Conservation (phyloP, 2,797 vertebrate genomes). For the Cossypha polioptera region DNA sequence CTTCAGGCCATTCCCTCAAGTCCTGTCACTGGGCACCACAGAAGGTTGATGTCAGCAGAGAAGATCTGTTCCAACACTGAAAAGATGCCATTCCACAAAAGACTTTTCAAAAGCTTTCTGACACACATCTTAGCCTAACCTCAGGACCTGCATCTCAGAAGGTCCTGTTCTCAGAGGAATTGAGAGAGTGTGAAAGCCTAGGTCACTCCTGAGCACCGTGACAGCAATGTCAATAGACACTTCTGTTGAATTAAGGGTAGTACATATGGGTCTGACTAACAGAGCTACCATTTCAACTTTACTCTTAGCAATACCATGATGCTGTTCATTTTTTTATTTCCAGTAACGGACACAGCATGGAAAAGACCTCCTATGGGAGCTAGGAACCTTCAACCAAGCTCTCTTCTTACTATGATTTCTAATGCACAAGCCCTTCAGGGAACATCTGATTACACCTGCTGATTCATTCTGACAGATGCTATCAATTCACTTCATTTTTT, state of each 20-base stretch:
- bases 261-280: background rate
- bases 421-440: background rate
- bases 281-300: background rate
- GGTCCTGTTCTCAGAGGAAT: background rate
- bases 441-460: background rate
- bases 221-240: background rate
- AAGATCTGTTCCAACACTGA: background rate
- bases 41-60: background rate
- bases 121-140: background rate
- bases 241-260: background rate
- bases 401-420: background rate
- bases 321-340: background rate
- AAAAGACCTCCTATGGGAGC: background rate
- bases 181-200: background rate
- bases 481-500: constrained; percentile 5
- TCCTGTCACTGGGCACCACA: background rate
- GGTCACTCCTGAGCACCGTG: background rate
- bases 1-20: background rate
- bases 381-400: background rate
- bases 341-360: background rate
- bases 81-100: background rate
- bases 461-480: constrained; percentile 12
- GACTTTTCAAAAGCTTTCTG: background rate
- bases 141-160: background rate
- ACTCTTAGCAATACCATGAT: background rate